Evolutionary conservation across 2,888 invertebrate genomes (phyloP).

Genomic region (Synanthedon tipuliformis): DNA sequence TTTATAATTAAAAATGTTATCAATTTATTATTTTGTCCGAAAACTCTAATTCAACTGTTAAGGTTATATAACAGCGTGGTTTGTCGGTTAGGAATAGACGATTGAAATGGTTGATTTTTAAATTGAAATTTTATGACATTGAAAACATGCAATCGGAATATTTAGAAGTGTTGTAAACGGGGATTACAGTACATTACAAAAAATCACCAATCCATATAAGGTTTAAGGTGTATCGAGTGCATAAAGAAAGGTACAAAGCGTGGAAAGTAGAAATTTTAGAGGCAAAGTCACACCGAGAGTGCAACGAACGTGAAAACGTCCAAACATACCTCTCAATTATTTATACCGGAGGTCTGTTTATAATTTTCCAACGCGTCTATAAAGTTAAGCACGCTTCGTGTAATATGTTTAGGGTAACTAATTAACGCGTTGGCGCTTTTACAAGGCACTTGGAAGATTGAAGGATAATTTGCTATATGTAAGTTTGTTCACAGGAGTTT

Average conservation of each 20-base stretch:
- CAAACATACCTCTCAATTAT: conserved; percentile 26
- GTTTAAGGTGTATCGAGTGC: conserved; percentile 8
- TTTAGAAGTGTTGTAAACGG: background rate
- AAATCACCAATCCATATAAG: background rate
- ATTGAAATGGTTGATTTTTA: too few relatives aligned
- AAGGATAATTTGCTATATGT: conserved; percentile 74
- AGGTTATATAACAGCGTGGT: too few relatives aligned
- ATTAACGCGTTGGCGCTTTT: conserved; percentile 17
- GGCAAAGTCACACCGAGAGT: conserved; percentile 20
- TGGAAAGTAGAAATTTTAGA: conserved; percentile 6
- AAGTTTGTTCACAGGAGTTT: conserved; percentile 87
- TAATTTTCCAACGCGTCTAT: background rate
- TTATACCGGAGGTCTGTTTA: too few relatives aligned
- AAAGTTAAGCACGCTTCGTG: background rate
- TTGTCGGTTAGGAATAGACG: too few relatives aligned
- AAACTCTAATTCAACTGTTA: too few relatives aligned
- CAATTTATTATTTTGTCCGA: too few relatives aligned
- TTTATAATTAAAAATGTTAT: too few relatives aligned
- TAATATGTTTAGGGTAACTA: background rate
- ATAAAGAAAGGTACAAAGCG: conserved; percentile 6
- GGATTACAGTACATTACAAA: background rate
- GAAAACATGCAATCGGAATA: background rate
- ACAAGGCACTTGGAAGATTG: conserved; percentile 51
- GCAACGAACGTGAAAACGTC: conserved; percentile 19
- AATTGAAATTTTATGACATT: too few relatives aligned